Evolutionary conservation across 2,113 vertebrate genomes (phyloP).

Genomic region (Romanogobio albipinnatus): DNA sequence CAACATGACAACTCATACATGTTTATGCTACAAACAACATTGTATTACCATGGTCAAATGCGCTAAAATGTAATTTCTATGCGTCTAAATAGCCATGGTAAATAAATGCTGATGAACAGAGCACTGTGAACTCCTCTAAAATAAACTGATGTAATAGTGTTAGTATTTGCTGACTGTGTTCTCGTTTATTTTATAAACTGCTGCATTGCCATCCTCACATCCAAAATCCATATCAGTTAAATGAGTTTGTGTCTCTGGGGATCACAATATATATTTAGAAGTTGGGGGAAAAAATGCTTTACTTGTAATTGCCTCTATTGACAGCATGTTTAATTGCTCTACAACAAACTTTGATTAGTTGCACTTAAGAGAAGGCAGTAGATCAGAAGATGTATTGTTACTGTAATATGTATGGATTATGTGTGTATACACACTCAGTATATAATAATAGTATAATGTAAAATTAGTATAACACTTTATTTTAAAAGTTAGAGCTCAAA

Average conservation of each 20-base stretch:
- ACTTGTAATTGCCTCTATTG: conserved; percentile 34
- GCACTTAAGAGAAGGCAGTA: neutral
- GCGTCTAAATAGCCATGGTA: neutral
- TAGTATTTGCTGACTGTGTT: conserved; percentile 2
- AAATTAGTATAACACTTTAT: no score
- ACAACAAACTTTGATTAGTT: neutral
- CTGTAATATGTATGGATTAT: neutral
- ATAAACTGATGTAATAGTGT: neutral
- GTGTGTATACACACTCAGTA: neutral
- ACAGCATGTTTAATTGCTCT: neutral
- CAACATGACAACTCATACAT: neutral
- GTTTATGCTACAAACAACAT: neutral
- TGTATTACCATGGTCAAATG: neutral
- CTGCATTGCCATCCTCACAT: conserved; percentile 12
- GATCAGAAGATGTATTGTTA: neutral
- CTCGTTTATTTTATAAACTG: conserved; percentile 8
- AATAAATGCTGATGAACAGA: neutral
- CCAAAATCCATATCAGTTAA: conserved; percentile 22
- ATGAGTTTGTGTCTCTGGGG: conserved; percentile 15
- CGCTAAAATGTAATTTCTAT: neutral
- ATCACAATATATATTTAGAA: neutral
- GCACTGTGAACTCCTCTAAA: neutral
- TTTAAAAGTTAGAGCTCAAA: no score
- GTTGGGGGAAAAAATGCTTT: neutral
- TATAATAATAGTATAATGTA: no score